phyloP scores from a whole-genome alignment of 1,140 invertebrate species.

The Psilanteris sp. region DNA sequence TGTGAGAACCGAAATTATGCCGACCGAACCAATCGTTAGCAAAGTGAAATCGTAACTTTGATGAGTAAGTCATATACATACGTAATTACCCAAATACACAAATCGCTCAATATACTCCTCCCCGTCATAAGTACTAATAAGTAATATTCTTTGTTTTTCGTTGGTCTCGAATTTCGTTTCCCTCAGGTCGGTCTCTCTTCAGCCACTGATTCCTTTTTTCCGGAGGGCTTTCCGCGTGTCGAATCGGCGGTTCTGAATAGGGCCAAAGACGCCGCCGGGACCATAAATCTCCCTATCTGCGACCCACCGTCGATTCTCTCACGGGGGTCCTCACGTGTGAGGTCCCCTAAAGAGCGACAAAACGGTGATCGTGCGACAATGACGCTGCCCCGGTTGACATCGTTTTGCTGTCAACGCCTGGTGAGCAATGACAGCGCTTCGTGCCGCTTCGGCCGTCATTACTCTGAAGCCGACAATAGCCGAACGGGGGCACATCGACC shows the following conservation, averaged over 20 bases:
- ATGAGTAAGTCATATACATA: no score
- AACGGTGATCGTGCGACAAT: constrained; percentile 57
- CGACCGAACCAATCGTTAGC: no score
- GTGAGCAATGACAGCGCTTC: constrained; percentile 56
- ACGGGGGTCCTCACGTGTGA: constrained; percentile 62
- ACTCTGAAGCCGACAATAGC: constrained; percentile 29
- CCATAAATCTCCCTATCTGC: constrained; percentile 54
- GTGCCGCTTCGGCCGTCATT: constrained; percentile 32
- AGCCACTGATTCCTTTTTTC: constrained; percentile 39
- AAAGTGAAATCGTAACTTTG: no score
- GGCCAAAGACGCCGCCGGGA: constrained; percentile 47
- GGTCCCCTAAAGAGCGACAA: constrained; percentile 60
- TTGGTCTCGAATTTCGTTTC: constrained; percentile 1
- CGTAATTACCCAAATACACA: no score
- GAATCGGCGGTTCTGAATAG: constrained; percentile 47
- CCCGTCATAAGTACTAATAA: no score
- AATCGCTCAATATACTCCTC: no score
- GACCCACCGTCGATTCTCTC: constrained; percentile 31
- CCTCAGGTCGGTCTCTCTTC: neutral
- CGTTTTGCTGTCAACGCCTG: constrained; percentile 63
- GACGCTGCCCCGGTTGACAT: constrained; percentile 56
- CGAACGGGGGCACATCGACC: constrained; percentile 48
- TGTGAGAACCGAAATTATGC: no score
- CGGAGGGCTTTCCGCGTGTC: constrained; percentile 61
- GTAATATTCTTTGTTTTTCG: constrained; percentile 1